Conservation (phyloP, 1,140 invertebrate genomes). For the Sarcophaga peregrina region DNA sequence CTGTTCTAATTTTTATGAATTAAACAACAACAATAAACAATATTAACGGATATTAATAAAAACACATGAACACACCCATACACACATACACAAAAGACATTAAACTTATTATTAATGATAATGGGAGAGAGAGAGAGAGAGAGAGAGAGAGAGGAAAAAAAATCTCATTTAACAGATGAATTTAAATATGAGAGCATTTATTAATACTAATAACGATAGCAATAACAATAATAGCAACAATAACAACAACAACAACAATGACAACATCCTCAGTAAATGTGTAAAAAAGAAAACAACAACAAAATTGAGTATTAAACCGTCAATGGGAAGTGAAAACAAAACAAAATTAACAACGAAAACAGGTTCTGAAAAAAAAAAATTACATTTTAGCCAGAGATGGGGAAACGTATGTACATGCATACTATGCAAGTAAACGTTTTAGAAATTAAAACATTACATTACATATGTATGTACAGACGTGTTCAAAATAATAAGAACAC, state of each 20-base stretch:
- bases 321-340: background rate
- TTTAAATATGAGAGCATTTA: too few species aligned
- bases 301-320: slow-evolving; percentile 6
- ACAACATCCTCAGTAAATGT: background rate
- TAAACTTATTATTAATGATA: too few species aligned
- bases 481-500: too few species aligned
- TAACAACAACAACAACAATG: background rate
- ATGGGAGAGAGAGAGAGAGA: too few species aligned
- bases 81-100: too few species aligned
- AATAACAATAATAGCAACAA: too few species aligned
- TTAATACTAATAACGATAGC: too few species aligned
- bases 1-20: background rate
- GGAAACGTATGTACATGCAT: background rate
- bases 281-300: background rate
- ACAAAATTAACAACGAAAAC: background rate
- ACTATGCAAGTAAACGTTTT: too few species aligned
- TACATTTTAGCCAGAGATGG: background rate
- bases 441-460: too few species aligned
- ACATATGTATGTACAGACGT: too few species aligned
- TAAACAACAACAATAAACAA: background rate
- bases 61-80: background rate
- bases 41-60: slow-evolving; percentile 10
- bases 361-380: background rate
- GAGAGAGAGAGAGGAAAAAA: too few species aligned
- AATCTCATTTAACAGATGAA: too few species aligned